Base-by-base conservation (phyloP, 2,888 invertebrate genomes). In the Gnatocerus cornutus region DNA sequence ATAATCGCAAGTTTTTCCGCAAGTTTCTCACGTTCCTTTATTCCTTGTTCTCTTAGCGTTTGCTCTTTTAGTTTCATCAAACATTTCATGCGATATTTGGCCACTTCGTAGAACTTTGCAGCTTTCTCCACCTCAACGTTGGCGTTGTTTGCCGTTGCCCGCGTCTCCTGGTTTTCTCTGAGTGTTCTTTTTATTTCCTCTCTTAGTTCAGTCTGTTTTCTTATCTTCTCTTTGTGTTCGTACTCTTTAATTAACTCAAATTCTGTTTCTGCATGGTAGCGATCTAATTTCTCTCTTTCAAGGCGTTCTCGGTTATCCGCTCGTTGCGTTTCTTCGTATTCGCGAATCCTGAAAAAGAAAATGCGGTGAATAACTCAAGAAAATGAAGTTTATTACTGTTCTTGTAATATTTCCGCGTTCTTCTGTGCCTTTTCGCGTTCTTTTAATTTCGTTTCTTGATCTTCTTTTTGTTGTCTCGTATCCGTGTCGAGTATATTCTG, bases 61-160 rank as follows among this genome's bases (percentile, higher is more conserved):
- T 81, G 78, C 71, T 85, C 83, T 71, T 81, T 84, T 29, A 79
- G 76, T 71, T 84, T 84, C 68, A 83, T 85, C 41, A 86, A 77
- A 39, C 82, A 79, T 37, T 86, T 83, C 43, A 88, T 82, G 41
- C 80, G 82, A 8, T 82, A 79, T 73, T 87, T 88, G 0, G 87
- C 85, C 29, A 84, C 81, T 12, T 82, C 81, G 72, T 86, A 87
- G 30, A 87, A 84, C 39, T 84, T 79, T 13, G 86, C 84, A 3
- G 87, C 81, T 62, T 84, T 81, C 48, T 85, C 84, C 48, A 86
- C 81, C 65, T 87, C 84, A 68, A 83, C 82, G 39, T 87, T 85
- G 73, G 87, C 86, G 63, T 84, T 83, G 10, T 82, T 81, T 9
- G 79, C 74, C 64, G 75, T 71, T 13, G 45, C 50, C 37, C 85